These are phyloP conservation scores for Drosophila paranaensis DNA, from an alignment of 2,888 invertebrate genomes.

Conservation along the genomic window DNA sequence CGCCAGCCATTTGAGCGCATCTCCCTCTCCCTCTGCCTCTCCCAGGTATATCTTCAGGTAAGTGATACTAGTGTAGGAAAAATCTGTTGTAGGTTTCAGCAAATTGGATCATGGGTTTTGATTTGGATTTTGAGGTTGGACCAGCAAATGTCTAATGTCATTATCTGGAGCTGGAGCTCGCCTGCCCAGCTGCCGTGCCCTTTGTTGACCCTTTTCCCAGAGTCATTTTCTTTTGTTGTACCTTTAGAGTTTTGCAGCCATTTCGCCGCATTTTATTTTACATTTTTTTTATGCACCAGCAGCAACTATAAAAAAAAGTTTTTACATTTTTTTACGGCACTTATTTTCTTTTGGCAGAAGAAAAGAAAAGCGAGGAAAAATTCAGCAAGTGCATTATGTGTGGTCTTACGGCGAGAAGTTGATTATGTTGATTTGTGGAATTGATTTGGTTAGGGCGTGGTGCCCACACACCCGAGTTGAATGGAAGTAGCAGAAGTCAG, in stretches of 20 bases:
- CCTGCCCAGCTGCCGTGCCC: slow-evolving; percentile 55
- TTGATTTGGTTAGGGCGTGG: slow-evolving; percentile 56
- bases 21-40: neutral
- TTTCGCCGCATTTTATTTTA: slow-evolving; percentile 73
- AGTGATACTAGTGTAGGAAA: slow-evolving; percentile 40
- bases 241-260: slow-evolving; percentile 43
- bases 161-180: slow-evolving; percentile 41
- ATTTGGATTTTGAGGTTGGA: slow-evolving; percentile 62
- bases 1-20: slow-evolving; percentile 44
- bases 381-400: slow-evolving; percentile 71
- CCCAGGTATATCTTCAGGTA: slow-evolving; percentile 29
- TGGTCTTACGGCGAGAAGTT: slow-evolving; percentile 74
- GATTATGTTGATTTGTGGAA: slow-evolving; percentile 81
- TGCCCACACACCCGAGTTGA: neutral
- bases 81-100: slow-evolving; percentile 49
- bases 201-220: slow-evolving; percentile 32
- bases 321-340: slow-evolving; percentile 78
- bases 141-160: slow-evolving; percentile 64
- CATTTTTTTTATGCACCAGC: slow-evolving; percentile 60
- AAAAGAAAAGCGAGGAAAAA: slow-evolving; percentile 45
- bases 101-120: slow-evolving; percentile 78
- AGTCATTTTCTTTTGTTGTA: slow-evolving; percentile 58
- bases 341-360: slow-evolving; percentile 64
- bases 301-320: slow-evolving; percentile 77
- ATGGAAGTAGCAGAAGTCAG: slow-evolving; percentile 19